Evolutionary conservation across 2,797 vertebrate genomes (phyloP).

Genomic region (Brachyalestes nurse): DNA sequence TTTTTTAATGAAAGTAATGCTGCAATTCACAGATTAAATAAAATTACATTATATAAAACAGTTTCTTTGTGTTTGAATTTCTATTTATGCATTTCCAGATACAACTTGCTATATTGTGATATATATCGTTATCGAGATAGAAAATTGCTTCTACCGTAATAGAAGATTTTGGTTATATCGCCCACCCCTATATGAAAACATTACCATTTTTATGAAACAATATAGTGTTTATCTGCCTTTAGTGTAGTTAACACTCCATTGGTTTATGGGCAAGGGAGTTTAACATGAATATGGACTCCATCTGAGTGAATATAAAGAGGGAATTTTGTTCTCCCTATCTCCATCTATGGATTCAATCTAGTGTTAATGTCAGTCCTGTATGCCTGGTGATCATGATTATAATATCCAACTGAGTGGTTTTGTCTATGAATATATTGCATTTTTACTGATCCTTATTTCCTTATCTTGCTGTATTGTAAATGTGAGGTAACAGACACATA

Average conservation of each 20-base stretch:
- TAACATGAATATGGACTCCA: neutral
- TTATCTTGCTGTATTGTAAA: neutral
- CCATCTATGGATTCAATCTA: neutral
- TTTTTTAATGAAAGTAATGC: no score
- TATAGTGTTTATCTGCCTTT: constrained; percentile 20
- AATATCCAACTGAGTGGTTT: neutral
- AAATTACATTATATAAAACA: no score
- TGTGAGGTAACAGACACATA: neutral
- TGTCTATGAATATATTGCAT: neutral
- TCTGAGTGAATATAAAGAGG: neutral
- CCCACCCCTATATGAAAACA: neutral
- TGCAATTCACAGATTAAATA: no score
- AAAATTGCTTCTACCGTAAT: no score
- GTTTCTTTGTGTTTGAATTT: no score
- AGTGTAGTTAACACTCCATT: neutral
- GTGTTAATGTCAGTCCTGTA: neutral
- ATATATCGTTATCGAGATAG: no score
- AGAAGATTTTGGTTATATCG: no score
- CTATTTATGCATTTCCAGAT: no score
- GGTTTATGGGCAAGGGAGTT: constrained; percentile 2
- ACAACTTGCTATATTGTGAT: no score
- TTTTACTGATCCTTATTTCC: neutral
- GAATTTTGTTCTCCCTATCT: neutral
- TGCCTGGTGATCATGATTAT: neutral
- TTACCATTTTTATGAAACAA: neutral